A percentile compares a stretch with the other conserved stretches of the same genome.
These are phyloP conservation scores for Lithodes maja DNA, from an alignment of 2,888 invertebrate species.

Conservation along the genomic window DNA sequence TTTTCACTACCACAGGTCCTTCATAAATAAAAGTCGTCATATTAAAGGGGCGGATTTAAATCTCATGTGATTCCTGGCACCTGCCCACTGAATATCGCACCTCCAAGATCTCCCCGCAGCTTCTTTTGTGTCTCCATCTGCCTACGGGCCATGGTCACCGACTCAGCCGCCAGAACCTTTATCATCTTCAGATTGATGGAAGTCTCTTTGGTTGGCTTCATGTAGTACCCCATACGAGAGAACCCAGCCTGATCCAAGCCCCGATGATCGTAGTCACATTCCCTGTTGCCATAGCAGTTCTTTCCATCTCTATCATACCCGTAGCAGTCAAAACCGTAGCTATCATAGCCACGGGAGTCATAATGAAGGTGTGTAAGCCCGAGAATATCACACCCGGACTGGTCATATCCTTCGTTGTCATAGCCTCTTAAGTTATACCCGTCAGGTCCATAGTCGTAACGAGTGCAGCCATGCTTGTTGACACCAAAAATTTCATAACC, in stretches of 20 bases:
- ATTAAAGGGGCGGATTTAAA: too few relatives aligned
- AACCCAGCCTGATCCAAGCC: conserved; percentile 28
- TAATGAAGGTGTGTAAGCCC: conserved; percentile 17
- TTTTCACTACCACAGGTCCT: too few relatives aligned
- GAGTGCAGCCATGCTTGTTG: conserved; percentile 15
- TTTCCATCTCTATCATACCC: conserved; percentile 19
- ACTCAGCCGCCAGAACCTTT: too few relatives aligned
- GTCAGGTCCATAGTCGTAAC: background rate
- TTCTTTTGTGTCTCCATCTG: too few relatives aligned
- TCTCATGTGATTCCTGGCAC: too few relatives aligned
- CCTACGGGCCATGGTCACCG: too few relatives aligned
- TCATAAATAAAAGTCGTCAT: too few relatives aligned
- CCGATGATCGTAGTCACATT: conserved; percentile 5
- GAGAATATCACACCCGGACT: background rate
- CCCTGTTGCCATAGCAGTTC: conserved; percentile 24
- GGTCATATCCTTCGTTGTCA: conserved; percentile 14
- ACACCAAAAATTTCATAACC: conserved; percentile 13
- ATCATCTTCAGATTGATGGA: too few relatives aligned
- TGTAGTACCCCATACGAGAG: background rate
- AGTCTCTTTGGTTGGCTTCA: background rate
- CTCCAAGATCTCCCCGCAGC: too few relatives aligned
- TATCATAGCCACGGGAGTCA: conserved; percentile 30
- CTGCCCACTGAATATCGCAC: too few relatives aligned
- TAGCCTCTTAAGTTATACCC: background rate
- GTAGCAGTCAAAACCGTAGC: conserved; percentile 33